A percentile compares a stretch with the other conserved stretches of the same genome.
Evolutionary conservation across 2,888 invertebrate genomes (phyloP).

Genomic region (Biston betularia): DNA sequence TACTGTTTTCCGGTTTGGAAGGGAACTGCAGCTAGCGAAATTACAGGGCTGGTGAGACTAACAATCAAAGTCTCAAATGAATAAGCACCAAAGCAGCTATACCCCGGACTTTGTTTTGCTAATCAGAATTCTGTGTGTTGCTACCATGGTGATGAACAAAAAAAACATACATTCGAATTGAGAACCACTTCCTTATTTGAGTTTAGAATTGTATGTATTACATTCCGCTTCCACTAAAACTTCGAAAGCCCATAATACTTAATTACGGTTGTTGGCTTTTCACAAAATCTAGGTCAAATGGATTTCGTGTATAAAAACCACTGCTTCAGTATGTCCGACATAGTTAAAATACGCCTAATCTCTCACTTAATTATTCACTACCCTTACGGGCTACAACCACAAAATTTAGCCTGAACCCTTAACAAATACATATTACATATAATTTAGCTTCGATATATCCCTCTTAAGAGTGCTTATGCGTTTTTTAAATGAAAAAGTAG

Average conservation of each 20-base stretch:
- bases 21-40: too few species aligned
- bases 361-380: conserved; percentile 39
- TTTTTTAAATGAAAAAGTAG: too few species aligned
- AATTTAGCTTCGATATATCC: conserved; percentile 3
- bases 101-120: too few species aligned
- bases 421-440: conserved; percentile 22
- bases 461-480: conserved; percentile 12
- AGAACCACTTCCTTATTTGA: too few species aligned
- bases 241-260: conserved; percentile 8
- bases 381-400: conserved; percentile 33
- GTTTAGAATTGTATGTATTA: background rate
- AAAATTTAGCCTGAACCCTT: conserved; percentile 34
- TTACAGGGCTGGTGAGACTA: too few species aligned
- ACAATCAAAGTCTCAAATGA: too few species aligned
- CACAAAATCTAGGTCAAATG: conserved; percentile 30
- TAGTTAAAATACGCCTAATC: conserved; percentile 28
- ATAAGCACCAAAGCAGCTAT: too few species aligned
- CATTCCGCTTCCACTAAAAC: background rate
- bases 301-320: conserved; percentile 29
- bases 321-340: conserved; percentile 23
- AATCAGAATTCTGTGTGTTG: too few species aligned
- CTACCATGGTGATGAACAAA: too few species aligned
- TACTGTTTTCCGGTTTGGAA: too few species aligned
- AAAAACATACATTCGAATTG: too few species aligned
- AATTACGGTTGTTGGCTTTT: conserved; percentile 12